Base-by-base conservation (phyloP, 2,797 vertebrate genomes). In the Morelia viridis region DNA sequence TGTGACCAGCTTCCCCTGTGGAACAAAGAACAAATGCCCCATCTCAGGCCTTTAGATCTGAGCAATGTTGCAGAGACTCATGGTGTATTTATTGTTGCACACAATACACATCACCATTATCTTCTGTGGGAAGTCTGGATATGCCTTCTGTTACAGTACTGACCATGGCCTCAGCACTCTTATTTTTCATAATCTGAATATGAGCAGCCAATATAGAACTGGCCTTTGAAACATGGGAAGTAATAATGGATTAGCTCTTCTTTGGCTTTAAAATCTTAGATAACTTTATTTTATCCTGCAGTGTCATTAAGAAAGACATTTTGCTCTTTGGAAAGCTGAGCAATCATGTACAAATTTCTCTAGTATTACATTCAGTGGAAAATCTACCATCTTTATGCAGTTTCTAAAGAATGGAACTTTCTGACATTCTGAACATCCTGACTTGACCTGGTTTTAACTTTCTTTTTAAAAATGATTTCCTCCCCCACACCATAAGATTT, bases 401-500 rank as follows among this genome's bases (percentile, higher is more conserved):
- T 31, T 85, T 85, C 35, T 85, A 35, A 85, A 90, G 80, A 60
- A 64, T 65, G 46, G 46, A 90, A 88, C 53, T 89, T 24, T 1
- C 7, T 62, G 83, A 60, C 7, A 61, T 22, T 93, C 89, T 89
- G 28, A 84, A 64, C 17, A 94, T 53, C 26, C 88, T 31, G 1
- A 65, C 26, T 93, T 91, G n/a, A 89, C 12, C 92, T 86, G 57
- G 87, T 57, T 85, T 57, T 89, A 56, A 56, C 22, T 53, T 53
- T 53, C 50, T 53, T 53, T 93, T 92, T 95, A 7, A 89, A 22
- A 92, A 91, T 61, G 31, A 10, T 2, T 1, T 0, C 8, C 10
- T 8, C 19, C 60, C 11, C 17, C 31, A 24, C 24, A 60, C 60
- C 28, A 53, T 64, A 53, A 64, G 26, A 41, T 24, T 5, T 65